Evolutionary conservation across 2,888 invertebrate genomes (phyloP), one percentile per base, ranked within the genome.

Genomic region (Limnephilus rhombicus): DNA sequence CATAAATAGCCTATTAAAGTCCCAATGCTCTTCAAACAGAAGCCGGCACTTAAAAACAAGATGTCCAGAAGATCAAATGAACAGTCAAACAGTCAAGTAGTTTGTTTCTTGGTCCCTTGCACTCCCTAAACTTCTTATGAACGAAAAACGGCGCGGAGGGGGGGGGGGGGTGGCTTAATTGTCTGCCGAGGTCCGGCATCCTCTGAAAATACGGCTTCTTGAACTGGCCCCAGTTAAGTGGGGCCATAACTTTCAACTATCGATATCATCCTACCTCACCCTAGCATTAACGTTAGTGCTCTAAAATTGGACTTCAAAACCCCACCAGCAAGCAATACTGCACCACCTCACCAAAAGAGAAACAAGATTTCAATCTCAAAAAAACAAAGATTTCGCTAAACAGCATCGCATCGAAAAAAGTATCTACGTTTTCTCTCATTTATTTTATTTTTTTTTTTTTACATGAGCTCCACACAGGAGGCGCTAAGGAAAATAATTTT

Each of bases 201-300:
- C 85, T 87, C 87, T 53, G 68, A 68, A 87, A 53, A 53, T 53
- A 87, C 87, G 90, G 89, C 91, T 80, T 45, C 92, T 92, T 89
- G 92, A 93, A 89, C 93, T 90, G 85, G 90, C 90, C 91, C 90
- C 92, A 92, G 89, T 91, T 89, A 92, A 93, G 93, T 92, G 92
- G 89, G 45, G 68, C 92, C 91, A 92, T 93, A 93, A 92, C 90
- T 93, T 87, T 90, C 85, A 34, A 89, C 89, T 89, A 68, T 90
- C 92, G 92, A 92, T 92, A 91, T 89, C 92, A 87, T 83, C 83
- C 85, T 31, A 34, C 91, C 91, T 15, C 87, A 31, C 68, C 34
- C 81, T n/a, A 34, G 37, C 89, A 89, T 89, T 89, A 89, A 89
- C n/a, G 89, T 81, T 87, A 87, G 45, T 15, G 15, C 82, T 82